Evolutionary conservation across 2,113 vertebrate genomes (phyloP).

Genomic region (Motacilla alba): DNA sequence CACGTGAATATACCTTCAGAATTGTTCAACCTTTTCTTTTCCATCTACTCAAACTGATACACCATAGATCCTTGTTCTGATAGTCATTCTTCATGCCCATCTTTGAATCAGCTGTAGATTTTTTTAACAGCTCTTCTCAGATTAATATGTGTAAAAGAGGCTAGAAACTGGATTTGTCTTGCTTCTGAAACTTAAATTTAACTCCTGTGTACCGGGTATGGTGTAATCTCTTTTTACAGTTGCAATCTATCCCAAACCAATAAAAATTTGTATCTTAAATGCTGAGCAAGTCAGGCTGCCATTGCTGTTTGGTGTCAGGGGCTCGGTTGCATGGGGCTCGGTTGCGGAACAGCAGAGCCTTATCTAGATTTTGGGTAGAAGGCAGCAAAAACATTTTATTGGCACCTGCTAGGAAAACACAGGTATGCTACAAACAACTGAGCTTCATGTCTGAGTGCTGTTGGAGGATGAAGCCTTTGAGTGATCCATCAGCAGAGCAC

Average conservation of each 20-base stretch:
- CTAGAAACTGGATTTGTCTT: not conserved
- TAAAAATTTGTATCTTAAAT: not conserved
- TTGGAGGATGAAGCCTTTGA: slow-evolving; percentile 77
- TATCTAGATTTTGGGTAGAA: not conserved
- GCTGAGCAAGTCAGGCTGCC: not conserved
- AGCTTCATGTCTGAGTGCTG: slow-evolving; percentile 61
- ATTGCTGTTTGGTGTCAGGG: not conserved
- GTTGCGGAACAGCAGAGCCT: not conserved
- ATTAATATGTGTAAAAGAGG: not conserved
- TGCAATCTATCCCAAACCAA: not conserved
- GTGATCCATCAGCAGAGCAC: slow-evolving; percentile 80
- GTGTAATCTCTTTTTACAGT: not conserved
- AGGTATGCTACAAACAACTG: not conserved
- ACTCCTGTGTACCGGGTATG: not conserved
- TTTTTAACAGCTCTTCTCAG: not conserved
- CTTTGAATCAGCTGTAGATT: not conserved
- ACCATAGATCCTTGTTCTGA: not conserved
- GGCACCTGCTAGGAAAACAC: not conserved
- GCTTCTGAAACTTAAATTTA: not conserved
- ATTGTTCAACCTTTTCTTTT: not conserved
- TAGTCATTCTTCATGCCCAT: not conserved
- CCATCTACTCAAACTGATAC: not conserved
- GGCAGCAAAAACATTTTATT: not conserved
- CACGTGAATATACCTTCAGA: not conserved
- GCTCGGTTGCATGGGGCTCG: not conserved